Evolutionary conservation across 2,113 vertebrate species (phyloP).

Genomic region (Erythrocercus mccallii): DNA sequence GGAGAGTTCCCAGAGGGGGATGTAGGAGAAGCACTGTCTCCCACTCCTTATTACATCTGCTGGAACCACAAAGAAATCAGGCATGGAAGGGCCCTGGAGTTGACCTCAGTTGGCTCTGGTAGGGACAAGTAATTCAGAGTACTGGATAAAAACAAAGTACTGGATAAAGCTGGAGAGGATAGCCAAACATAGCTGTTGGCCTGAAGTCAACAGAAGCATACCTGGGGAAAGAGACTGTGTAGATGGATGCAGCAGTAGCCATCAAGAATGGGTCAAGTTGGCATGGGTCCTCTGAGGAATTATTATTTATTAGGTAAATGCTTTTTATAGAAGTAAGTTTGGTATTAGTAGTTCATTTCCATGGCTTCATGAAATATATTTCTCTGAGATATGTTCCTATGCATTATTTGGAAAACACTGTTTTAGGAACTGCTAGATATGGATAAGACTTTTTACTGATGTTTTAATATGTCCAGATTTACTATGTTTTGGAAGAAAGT

Average conservation of each 20-base stretch:
- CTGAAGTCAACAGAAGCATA: neutral
- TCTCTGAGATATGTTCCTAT: neutral
- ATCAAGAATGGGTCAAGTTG: neutral
- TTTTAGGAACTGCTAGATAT: neutral
- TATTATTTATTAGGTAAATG: neutral
- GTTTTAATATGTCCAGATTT: neutral
- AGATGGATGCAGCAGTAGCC: neutral
- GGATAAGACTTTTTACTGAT: neutral
- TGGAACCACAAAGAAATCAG: neutral
- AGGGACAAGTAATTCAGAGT: neutral
- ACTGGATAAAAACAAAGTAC: neutral
- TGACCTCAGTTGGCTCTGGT: neutral
- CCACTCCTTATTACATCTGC: conserved; percentile 10
- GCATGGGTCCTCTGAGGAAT: neutral
- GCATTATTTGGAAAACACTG: neutral
- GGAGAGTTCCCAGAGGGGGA: neutral
- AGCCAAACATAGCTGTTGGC: neutral
- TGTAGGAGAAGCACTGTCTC: conserved; percentile 24
- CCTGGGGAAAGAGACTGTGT: neutral
- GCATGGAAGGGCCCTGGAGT: neutral
- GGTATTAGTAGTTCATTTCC: neutral
- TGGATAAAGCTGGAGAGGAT: neutral
- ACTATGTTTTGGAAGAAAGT: neutral
- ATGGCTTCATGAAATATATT: neutral
- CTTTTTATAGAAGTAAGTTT: neutral